Conservation (phyloP, 2,113 vertebrate species). For the Dipodomys spectabilis region DNA sequence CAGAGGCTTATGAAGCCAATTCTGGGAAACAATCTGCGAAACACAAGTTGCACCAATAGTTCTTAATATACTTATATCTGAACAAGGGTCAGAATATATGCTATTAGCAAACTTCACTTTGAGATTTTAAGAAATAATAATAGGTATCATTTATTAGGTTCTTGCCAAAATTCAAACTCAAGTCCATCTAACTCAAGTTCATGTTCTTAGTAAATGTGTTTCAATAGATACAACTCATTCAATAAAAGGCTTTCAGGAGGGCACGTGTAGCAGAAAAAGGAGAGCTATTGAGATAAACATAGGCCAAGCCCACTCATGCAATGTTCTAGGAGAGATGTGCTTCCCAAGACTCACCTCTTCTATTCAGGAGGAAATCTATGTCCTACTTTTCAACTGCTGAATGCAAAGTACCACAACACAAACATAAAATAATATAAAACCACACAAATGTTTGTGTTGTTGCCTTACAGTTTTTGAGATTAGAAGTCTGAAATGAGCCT, state of each 20-base stretch:
- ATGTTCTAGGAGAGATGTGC: background rate
- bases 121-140: conserved; percentile 37
- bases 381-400: background rate
- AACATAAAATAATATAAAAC: conserved; percentile 12
- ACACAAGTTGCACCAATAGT: background rate
- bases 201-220: conserved; percentile 45
- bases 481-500: conserved; percentile 7
- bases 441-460: background rate
- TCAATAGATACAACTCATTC: conserved; percentile 30
- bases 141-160: background rate
- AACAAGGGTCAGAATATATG: conserved; percentile 18
- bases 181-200: background rate
- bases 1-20: background rate
- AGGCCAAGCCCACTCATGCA: background rate
- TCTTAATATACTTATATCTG: conserved; percentile 17
- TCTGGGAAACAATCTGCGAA: background rate
- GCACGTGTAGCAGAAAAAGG: background rate
- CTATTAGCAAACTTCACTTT: background rate
- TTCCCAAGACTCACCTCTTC: background rate
- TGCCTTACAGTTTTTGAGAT: background rate
- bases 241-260: conserved; percentile 40
- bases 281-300: background rate
- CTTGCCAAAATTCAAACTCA: conserved; percentile 34
- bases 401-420: background rate
- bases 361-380: background rate